Evolutionary conservation across 1,140 invertebrate genomes (phyloP).

Genomic region (Pararge aegeria): DNA sequence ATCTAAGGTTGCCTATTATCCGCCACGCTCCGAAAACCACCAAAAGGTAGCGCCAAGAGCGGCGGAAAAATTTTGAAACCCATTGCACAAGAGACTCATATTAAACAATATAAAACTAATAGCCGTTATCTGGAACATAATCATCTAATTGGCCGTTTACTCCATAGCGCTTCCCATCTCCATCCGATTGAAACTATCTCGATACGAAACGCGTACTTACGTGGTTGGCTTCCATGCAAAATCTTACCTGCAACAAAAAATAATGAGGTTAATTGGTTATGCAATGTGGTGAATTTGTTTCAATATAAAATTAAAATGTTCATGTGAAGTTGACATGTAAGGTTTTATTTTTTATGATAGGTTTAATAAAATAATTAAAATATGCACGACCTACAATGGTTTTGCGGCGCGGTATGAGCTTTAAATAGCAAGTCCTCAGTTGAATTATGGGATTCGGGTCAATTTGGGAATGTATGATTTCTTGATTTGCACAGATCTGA

Average conservation of each 20-base stretch:
- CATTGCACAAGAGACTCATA: conserved; percentile 70
- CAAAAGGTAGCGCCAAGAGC: conserved; percentile 67
- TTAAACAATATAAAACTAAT: conserved; percentile 76
- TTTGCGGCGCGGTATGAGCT: no score
- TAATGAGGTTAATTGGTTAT: conserved; percentile 33
- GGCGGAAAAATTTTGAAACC: conserved; percentile 74
- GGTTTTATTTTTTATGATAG: background rate
- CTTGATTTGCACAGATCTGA: no score
- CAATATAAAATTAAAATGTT: conserved; percentile 4
- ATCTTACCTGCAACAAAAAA: conserved; percentile 66
- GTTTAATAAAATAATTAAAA: no score
- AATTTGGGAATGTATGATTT: no score
- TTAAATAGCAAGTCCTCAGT: no score
- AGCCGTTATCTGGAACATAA: conserved; percentile 65
- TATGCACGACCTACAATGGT: no score
- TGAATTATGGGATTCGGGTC: no score
- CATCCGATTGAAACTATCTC: conserved; percentile 38
- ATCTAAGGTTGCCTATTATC: conserved; percentile 76
- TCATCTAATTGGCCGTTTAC: conserved; percentile 73
- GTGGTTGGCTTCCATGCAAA: conserved; percentile 19
- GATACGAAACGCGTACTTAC: conserved; percentile 32
- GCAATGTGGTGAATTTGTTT: conserved; percentile 14
- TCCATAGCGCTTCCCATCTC: conserved; percentile 40
- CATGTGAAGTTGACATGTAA: conserved; percentile 7
- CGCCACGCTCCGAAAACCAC: conserved; percentile 78